A percentile compares a stretch with the other conserved stretches of the same genome.
Evolutionary conservation across 2,797 vertebrate species (phyloP).

Genomic region (Notolepis coatsorum): DNA sequence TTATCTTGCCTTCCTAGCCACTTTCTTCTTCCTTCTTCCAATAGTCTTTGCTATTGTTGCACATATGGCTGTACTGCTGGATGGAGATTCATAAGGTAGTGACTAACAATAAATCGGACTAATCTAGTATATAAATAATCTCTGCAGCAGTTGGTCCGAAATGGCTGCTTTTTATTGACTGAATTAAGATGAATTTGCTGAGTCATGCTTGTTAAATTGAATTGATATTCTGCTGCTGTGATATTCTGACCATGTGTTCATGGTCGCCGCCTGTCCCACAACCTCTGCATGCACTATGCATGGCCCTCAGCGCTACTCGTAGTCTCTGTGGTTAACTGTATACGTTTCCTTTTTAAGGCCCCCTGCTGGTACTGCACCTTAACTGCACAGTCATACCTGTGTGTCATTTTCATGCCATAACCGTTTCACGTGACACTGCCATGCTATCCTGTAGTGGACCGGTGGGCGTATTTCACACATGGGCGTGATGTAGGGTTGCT

Average conservation of each 20-base stretch:
- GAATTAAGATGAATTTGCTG: background rate
- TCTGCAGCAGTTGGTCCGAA: background rate
- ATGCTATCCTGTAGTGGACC: too few relatives aligned
- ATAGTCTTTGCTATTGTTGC: background rate
- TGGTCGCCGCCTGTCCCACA: too few relatives aligned
- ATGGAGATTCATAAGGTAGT: conserved; percentile 8
- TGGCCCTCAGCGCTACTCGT: too few relatives aligned
- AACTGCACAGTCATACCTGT: too few relatives aligned
- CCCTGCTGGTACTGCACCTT: too few relatives aligned
- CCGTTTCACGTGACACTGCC: too few relatives aligned
- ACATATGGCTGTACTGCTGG: background rate
- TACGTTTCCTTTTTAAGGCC: too few relatives aligned
- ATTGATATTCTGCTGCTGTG: conserved; percentile 19
- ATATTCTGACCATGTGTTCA: too few relatives aligned
- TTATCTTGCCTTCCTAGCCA: background rate
- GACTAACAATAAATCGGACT: conserved; percentile 1
- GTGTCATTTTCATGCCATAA: too few relatives aligned
- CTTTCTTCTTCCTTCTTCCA: background rate
- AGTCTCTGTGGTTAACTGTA: too few relatives aligned
- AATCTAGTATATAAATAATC: background rate
- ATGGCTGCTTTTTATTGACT: background rate
- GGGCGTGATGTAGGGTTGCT: conserved; percentile 7
- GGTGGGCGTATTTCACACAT: too few relatives aligned
- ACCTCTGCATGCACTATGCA: too few relatives aligned
- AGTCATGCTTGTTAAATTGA: conserved; percentile 21